Percentiles rank a stretch among this genome's conserved stretches.
phyloP scores from a whole-genome alignment of 2,888 invertebrate species.

The Dynastes maya region DNA sequence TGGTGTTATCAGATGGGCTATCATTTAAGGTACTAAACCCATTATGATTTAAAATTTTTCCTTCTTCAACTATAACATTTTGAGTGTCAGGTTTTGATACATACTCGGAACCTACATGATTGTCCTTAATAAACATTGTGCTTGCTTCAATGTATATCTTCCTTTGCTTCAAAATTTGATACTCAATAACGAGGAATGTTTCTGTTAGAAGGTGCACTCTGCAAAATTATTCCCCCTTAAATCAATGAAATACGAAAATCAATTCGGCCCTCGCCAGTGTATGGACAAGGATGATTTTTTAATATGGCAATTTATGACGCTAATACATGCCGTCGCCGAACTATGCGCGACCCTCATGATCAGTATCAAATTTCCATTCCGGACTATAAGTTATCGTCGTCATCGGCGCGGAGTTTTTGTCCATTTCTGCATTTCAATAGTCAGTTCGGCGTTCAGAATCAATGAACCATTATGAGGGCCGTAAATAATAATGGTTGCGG shows the following conservation, averaged over 20 bases:
- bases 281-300: slow-evolving; percentile 11
- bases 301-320: slow-evolving; percentile 36
- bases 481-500: slow-evolving; percentile 67
- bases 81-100: too few relatives aligned
- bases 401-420: slow-evolving; percentile 49
- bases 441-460: slow-evolving; percentile 65
- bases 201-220: background rate
- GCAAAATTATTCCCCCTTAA: background rate
- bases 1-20: too few relatives aligned
- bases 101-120: too few relatives aligned
- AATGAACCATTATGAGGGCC: slow-evolving; percentile 69
- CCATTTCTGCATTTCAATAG: slow-evolving; percentile 63
- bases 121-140: too few relatives aligned
- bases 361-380: slow-evolving; percentile 63
- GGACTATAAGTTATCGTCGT: slow-evolving; percentile 63
- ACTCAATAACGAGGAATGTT: too few relatives aligned
- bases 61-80: too few relatives aligned
- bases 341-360: slow-evolving; percentile 60
- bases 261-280: background rate
- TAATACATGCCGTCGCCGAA: slow-evolving; percentile 13
- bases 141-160: too few relatives aligned
- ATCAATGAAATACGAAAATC: slow-evolving; percentile 8
- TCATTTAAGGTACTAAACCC: too few relatives aligned
- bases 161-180: too few relatives aligned
- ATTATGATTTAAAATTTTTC: too few relatives aligned